Evolutionary conservation across 2,113 vertebrate species (phyloP).

Genomic region (Melospiza georgiana): DNA sequence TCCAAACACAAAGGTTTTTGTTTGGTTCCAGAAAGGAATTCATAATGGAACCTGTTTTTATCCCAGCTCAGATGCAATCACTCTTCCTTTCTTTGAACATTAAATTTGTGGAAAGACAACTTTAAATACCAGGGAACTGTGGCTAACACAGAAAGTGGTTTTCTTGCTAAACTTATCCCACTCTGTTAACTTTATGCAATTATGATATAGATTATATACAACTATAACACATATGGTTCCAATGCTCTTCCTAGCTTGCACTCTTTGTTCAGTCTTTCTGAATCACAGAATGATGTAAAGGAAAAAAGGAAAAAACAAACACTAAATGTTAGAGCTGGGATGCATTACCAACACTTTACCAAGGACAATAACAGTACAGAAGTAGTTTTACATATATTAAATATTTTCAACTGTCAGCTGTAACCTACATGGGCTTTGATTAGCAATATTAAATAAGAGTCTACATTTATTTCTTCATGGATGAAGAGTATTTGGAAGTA

Average conservation of each 20-base stretch:
- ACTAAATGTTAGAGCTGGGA: not conserved
- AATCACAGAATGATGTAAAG: not conserved
- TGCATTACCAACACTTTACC: not conserved
- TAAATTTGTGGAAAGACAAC: constrained; percentile 21
- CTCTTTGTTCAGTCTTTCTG: not conserved
- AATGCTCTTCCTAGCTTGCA: not conserved
- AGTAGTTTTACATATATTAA: not conserved
- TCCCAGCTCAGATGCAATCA: not conserved
- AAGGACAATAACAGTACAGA: not conserved
- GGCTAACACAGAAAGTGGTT: not conserved
- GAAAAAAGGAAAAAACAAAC: not conserved
- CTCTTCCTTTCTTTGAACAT: not conserved
- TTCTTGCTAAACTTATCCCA: constrained; percentile 1
- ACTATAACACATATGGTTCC: constrained; percentile 31
- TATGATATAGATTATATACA: not conserved
- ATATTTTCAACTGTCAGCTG: not conserved
- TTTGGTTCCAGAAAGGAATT: not conserved
- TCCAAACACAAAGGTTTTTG: not conserved
- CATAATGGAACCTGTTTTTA: not conserved
- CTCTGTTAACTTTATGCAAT: not conserved
- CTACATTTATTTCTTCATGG: not conserved
- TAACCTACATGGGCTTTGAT: not conserved
- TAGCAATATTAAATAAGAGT: not conserved
- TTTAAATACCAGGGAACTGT: not conserved
- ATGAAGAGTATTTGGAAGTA: not conserved